Base-by-base conservation (phyloP, 1,140 invertebrate genomes). In the Anastatus disparis region DNA sequence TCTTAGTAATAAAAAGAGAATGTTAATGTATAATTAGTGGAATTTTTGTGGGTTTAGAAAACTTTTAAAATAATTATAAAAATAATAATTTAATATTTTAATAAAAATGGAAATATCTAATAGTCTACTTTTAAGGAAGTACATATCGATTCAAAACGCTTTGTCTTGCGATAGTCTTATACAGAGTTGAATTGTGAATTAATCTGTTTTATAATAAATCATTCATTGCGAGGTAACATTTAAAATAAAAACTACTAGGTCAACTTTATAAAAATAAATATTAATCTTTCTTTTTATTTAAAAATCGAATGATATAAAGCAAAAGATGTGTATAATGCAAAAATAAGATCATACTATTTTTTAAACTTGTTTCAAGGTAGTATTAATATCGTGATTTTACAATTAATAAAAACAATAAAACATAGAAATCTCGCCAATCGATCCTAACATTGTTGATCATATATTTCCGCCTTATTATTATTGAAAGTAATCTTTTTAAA, bases 31-130 rank as follows among this genome's bases (percentile, higher is more conserved):
- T 67, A 40, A 68, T 50, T 59, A 59, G 20, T 48, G 46, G 13
- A 38, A 35, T 68, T 48, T 48, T 58, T 40, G 71, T 68, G 75
- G 12, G 40, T 71, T 70, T 71, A 58, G 46, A 71, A 61, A 44
- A 67, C 68, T 70, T 65, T 68, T 65, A 76, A 76, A 77, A 74
- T 68, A 56, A 53, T 48, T 74, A 74, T 72, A 75, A 73, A 76
- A 35, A n/a, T n/a, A 77, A 77, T 74, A 76, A 71, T 76, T 77
- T 71, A 73, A 58, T 56, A n/a, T n/a, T n/a, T n/a, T n/a, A n/a
- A n/a, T 53, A 40, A 42, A 67, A 58, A 67, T 35, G 27, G 17
- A 46, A 26, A 50, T 48, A 59, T 46, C 46, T 27, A 40, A 67
- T 58, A 40, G 55, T 42, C 55, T 50, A 68, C 20, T 15, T 59